phyloP scores from a whole-genome alignment of 2,113 vertebrate species.

The Bucco capensis region DNA sequence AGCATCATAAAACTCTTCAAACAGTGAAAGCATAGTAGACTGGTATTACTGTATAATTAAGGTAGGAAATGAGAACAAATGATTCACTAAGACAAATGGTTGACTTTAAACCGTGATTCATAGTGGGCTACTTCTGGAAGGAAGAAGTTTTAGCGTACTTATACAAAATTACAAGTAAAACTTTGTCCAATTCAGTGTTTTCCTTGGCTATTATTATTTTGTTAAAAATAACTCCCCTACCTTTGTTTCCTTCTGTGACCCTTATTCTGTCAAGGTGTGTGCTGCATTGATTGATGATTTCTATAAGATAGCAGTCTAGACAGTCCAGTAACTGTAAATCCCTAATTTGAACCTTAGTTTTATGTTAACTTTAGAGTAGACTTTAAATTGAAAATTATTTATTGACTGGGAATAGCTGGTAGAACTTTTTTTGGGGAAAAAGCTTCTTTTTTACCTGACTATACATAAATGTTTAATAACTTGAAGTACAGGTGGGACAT shows the following conservation, averaged over 20 bases:
- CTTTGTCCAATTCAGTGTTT: not conserved
- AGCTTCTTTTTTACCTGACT: not conserved
- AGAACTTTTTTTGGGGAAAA: not conserved
- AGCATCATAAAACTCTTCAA: not conserved
- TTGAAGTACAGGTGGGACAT: not conserved
- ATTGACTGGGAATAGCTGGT: not conserved
- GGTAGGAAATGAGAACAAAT: not conserved
- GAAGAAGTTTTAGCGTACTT: not conserved
- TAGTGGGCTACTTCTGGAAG: not conserved
- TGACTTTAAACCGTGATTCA: not conserved
- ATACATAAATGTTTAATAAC: not conserved
- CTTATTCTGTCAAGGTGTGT: rapidly evolving
- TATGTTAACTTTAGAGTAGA: not conserved
- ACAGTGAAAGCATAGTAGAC: not conserved
- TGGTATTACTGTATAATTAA: not conserved
- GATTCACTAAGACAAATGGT: not conserved
- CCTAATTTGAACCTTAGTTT: not conserved
- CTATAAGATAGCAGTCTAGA: not conserved
- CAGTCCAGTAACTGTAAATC: not conserved
- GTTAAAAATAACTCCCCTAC: not conserved
- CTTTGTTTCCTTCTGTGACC: not conserved
- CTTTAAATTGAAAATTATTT: not conserved
- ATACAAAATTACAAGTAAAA: not conserved
- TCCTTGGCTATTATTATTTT: not conserved
- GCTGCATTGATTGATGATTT: not conserved